Base-by-base conservation (phyloP, 2,113 vertebrate species). In the Chinchilla lanigera region DNA sequence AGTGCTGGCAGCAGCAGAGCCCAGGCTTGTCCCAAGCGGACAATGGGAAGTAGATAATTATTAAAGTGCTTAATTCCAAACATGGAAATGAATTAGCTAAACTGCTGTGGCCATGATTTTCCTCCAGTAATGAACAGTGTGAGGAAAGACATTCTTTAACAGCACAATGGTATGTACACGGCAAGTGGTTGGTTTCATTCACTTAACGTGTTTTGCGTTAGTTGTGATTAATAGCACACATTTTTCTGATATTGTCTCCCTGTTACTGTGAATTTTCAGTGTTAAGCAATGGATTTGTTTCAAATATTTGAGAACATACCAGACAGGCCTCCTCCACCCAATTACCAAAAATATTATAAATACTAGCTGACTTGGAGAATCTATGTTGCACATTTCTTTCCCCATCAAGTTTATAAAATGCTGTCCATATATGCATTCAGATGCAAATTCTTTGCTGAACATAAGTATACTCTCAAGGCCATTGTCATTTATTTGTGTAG, bases 51-150 rank as follows among this genome's bases (percentile, higher is more conserved):
- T 63, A 97, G 95, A 95, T 97, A 96, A 97, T 93, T 95, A 95
- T 80, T 97, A 38, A 90, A 92, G 83, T 41, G 61, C 86, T 96
- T 96, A 95, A 95, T 95, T 98, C 97, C 97, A 98, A 98, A 98
- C 97, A 97, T 97, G 94, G 97, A 63, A 96, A 97, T 94, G 94
- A 97, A 97, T 96, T 92, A 96, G 92, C 96, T 95, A 93, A 96
- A 96, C 89, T n/a, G 33, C 93, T 93, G 83, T 98, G 92, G 90
- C 95, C 89, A 95, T 87, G 93, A 98, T 97, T 96, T 91, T 95
- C 86, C 73, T 75, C 84, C 84, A 63, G 89, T 89, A 94, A 95
- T 38, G 26, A 98, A 96, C 33, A 89, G 52, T 61, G 78, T 33
- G 80, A 97, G 83, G 30, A 89, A 96, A 97, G 93, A 58, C 95